Conservation (phyloP, 1,140 invertebrate genomes). For the Listronotus bonariensis region DNA sequence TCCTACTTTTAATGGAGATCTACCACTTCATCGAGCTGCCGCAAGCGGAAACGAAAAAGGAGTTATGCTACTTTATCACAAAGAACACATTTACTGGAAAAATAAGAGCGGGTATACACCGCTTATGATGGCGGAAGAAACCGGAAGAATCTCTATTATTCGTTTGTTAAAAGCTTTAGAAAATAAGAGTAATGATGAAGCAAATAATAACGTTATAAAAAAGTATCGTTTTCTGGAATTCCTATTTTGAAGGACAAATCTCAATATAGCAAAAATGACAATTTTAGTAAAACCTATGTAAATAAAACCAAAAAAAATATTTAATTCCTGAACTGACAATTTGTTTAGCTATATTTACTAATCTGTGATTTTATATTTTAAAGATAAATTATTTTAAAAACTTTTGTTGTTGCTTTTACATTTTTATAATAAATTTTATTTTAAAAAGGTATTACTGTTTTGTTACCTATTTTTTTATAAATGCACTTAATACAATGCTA, state of each 20-base stretch:
- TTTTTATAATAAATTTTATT: too few species aligned
- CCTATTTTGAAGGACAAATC: constrained; percentile 2
- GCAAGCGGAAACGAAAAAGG: constrained; percentile 34
- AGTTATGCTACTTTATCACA: constrained; percentile 27
- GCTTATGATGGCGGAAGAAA: constrained; percentile 27
- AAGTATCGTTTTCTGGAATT: constrained; percentile 4
- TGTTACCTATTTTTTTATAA: too few species aligned
- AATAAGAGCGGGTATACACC: constrained; percentile 36
- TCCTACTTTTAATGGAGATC: constrained; percentile 39
- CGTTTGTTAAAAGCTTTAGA: constrained; percentile 23
- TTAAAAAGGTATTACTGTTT: too few species aligned
- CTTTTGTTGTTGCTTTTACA: too few species aligned
- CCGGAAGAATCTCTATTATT: constrained; percentile 18
- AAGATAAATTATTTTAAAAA: too few species aligned
- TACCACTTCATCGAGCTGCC: constrained; percentile 38
- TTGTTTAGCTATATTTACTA: background rate
- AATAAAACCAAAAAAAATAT: constrained; percentile 6
- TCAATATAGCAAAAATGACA: too few species aligned
- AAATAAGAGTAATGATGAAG: background rate
- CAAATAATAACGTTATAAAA: background rate
- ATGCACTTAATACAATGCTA: too few species aligned
- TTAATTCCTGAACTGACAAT: background rate
- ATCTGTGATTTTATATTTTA: constrained; percentile 1
- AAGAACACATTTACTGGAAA: constrained; percentile 13
- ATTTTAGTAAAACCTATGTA: background rate